phyloP scores from a whole-genome alignment of 2,113 vertebrate species.

The human region GRCh38 chr4:104523501-104524000 shows the following conservation, averaged over 20 bases:
- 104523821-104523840: not conserved
- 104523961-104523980: not conserved
- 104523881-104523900: not conserved
- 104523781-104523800: not conserved
- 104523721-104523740: not conserved
- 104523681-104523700: not conserved
- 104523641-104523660: not conserved
- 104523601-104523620: not conserved
- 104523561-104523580: not conserved
- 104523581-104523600: not conserved
- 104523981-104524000: not conserved
- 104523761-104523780: not conserved
- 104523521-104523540: slow-evolving; percentile 12
- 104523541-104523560: not conserved
- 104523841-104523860: not conserved
- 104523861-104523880: not conserved
- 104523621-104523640: not conserved
- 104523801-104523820: not conserved
- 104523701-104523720: not conserved
- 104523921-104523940: not conserved
- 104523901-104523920: not conserved
- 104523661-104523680: not conserved
- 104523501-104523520: not conserved
- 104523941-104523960: not conserved
- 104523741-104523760: not conserved